These are phyloP conservation scores for Pseudomyrmex flavicornis DNA, from an alignment of 1,140 invertebrate species.

Conservation along the genomic window DNA sequence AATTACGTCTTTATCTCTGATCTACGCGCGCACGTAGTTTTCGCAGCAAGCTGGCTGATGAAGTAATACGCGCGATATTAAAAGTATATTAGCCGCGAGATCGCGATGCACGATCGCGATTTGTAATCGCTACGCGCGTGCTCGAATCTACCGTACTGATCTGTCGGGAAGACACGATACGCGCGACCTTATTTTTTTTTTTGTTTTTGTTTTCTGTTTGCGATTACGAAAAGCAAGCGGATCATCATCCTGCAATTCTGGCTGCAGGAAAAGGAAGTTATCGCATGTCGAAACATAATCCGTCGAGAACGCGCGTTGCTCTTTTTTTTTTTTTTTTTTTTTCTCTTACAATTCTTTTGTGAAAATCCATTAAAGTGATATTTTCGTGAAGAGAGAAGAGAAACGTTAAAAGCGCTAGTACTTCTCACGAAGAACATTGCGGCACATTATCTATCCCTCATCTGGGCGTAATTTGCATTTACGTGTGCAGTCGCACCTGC, in stretches of 20 bases:
- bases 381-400: neutral
- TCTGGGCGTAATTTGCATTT: conserved; percentile 9
- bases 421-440: conserved; percentile 2
- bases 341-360: neutral
- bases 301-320: neutral
- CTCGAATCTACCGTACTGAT: conserved; percentile 43
- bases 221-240: conserved; percentile 24
- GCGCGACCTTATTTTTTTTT: neutral
- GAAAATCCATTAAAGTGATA: neutral
- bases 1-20: conserved; percentile 32
- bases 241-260: conserved; percentile 19
- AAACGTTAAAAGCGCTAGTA: neutral
- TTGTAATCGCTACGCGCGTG: conserved; percentile 37
- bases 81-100: conserved; percentile 3
- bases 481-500: neutral
- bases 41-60: neutral
- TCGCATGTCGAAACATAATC: conserved; percentile 1
- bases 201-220: neutral
- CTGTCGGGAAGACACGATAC: conserved; percentile 48
- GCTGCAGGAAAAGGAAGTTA: conserved; percentile 2
- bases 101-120: conserved; percentile 17
- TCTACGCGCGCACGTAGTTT: conserved; percentile 4
- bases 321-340: too few relatives aligned
- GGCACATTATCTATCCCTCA: conserved; percentile 16
- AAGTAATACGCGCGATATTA: neutral